Evolutionary conservation across 2,797 vertebrate species (phyloP).

Genomic region (Apodemus agrarius): DNA sequence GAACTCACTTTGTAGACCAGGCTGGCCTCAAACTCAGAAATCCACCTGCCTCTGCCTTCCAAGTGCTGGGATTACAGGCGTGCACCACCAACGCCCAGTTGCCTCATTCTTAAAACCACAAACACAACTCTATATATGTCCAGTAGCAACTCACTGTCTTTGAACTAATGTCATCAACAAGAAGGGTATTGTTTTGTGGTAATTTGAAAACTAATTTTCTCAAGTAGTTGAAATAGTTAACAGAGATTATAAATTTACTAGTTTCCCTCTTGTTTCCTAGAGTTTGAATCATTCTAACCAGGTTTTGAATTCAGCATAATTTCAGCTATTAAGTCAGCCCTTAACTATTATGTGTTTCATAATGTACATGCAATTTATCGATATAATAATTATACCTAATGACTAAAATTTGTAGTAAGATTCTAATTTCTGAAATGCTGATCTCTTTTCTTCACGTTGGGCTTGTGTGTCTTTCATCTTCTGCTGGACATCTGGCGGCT

Average conservation of each 20-base stretch:
- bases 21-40: too few relatives aligned
- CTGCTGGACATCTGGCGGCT: neutral
- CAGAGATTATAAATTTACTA: constrained; percentile 56
- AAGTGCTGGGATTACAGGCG: too few relatives aligned
- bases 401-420: neutral
- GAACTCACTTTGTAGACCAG: too few relatives aligned
- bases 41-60: too few relatives aligned
- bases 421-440: constrained; percentile 6
- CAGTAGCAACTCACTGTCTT: neutral
- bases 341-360: neutral
- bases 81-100: too few relatives aligned
- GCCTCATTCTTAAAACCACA: neutral
- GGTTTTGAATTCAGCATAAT: constrained; percentile 24
- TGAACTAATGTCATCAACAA: constrained; percentile 28
- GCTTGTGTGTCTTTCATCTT: neutral
- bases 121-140: neutral
- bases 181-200: neutral
- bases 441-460: constrained; percentile 24
- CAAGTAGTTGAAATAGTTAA: constrained; percentile 62
- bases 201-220: constrained; percentile 34
- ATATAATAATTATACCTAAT: neutral
- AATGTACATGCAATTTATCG: constrained; percentile 1
- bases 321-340: constrained; percentile 6
- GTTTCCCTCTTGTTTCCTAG: neutral
- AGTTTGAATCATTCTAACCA: constrained; percentile 4